Evolutionary conservation across 2,113 vertebrate species (phyloP).

Genomic region (Prinia subflava): DNA sequence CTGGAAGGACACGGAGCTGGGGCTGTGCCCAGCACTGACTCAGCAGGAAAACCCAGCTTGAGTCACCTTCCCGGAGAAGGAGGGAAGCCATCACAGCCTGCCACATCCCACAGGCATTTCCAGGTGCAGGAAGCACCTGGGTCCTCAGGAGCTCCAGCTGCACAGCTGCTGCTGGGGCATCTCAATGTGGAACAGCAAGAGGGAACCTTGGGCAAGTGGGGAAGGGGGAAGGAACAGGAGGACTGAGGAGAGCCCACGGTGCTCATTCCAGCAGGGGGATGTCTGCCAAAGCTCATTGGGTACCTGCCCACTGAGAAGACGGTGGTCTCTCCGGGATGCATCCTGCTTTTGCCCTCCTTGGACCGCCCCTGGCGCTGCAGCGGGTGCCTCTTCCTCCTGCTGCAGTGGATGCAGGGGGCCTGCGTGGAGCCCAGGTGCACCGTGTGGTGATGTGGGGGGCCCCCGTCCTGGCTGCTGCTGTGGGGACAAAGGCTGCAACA

Average conservation of each 20-base stretch:
- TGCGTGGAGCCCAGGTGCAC: conserved; percentile 85
- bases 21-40: background rate
- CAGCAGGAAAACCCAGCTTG: background rate
- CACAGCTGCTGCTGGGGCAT: background rate
- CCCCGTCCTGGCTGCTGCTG: conserved; percentile 82
- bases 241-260: fast-evolving
- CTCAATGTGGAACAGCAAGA: background rate
- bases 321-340: conserved; percentile 85
- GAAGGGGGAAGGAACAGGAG: background rate
- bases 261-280: background rate
- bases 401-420: conserved; percentile 89
- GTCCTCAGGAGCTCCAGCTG: background rate
- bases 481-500: conserved; percentile 77
- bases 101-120: background rate
- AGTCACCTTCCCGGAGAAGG: background rate
- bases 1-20: background rate
- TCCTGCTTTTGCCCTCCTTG: conserved; percentile 77
- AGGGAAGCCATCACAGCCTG: background rate
- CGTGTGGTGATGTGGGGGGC: conserved; percentile 88
- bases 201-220: background rate
- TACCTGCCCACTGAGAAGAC: conserved; percentile 96
- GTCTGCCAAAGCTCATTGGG: background rate
- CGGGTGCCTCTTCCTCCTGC: conserved; percentile 80
- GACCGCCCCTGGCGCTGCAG: conserved; percentile 78
- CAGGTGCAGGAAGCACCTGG: background rate